These are phyloP conservation scores for Episyrphus balteatus DNA, from an alignment of 1,140 invertebrate species.

Conservation along the genomic window DNA sequence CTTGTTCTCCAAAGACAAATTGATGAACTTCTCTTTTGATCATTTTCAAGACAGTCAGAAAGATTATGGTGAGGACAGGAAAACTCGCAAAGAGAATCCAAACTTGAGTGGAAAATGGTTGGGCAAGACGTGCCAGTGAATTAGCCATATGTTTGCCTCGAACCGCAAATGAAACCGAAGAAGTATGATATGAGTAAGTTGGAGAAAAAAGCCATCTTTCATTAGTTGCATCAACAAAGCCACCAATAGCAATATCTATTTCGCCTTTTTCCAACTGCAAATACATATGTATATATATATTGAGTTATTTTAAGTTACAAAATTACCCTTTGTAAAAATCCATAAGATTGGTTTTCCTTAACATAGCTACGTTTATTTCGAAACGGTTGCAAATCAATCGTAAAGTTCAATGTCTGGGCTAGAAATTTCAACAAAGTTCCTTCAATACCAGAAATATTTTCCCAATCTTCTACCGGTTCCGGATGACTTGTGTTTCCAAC, in stretches of 20 bases:
- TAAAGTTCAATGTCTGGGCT: no score
- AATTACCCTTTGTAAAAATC: background rate
- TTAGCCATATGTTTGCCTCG: background rate
- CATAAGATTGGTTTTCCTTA: background rate
- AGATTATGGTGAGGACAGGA: background rate
- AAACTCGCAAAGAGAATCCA: background rate
- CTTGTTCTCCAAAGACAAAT: slow-evolving; percentile 4
- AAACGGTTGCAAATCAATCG: no score
- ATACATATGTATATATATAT: background rate
- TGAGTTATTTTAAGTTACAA: background rate
- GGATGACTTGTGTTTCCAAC: no score
- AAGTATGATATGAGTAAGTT: no score
- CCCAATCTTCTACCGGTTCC: no score
- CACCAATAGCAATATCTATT: no score
- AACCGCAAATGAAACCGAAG: no score
- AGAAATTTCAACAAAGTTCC: no score
- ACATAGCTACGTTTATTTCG: no score
- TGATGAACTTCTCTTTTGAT: background rate
- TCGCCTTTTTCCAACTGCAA: no score
- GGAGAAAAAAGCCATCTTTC: background rate
- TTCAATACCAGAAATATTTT: no score
- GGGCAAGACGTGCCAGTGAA: slow-evolving; percentile 1
- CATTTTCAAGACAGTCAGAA: background rate
- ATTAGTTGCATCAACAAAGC: no score
- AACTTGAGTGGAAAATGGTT: background rate